These are phyloP conservation scores for Macrobrachium rosenbergii DNA, from an alignment of 1,140 invertebrate species.

Conservation along the genomic window DNA sequence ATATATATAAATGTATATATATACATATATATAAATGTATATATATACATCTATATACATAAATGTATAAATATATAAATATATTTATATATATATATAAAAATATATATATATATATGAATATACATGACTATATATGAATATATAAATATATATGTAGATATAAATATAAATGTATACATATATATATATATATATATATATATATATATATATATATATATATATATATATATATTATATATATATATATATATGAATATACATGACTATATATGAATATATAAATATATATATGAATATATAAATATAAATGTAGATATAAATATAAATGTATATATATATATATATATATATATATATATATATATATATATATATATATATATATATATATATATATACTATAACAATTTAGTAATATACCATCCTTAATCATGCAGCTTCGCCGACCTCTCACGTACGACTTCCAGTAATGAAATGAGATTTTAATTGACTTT, in stretches of 20 bases:
- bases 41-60: slow-evolving; percentile 1
- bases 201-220: slow-evolving; percentile 17
- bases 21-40: slow-evolving; percentile 7
- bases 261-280: not conserved
- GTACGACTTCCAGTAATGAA: too few relatives aligned
- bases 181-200: slow-evolving; percentile 17
- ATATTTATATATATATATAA: not conserved
- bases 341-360: too few relatives aligned
- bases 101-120: not conserved
- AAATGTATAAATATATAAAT: not conserved
- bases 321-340: not conserved
- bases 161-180: slow-evolving; percentile 3
- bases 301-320: not conserved
- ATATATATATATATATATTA: slow-evolving; percentile 1
- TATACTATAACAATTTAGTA: not conserved
- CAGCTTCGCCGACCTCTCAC: too few relatives aligned
- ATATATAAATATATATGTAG: not conserved
- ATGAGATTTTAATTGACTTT: too few relatives aligned
- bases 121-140: not conserved
- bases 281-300: not conserved
- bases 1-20: slow-evolving; percentile 1
- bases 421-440: not conserved
- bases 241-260: slow-evolving; percentile 12
- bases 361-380: too few relatives aligned
- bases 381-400: too few relatives aligned